A percentile compares a stretch with the other conserved stretches of the same genome.
These are phyloP conservation scores for Leptodactylus fuscus DNA, from an alignment of 2,113 vertebrate species.

Conservation along the genomic window DNA sequence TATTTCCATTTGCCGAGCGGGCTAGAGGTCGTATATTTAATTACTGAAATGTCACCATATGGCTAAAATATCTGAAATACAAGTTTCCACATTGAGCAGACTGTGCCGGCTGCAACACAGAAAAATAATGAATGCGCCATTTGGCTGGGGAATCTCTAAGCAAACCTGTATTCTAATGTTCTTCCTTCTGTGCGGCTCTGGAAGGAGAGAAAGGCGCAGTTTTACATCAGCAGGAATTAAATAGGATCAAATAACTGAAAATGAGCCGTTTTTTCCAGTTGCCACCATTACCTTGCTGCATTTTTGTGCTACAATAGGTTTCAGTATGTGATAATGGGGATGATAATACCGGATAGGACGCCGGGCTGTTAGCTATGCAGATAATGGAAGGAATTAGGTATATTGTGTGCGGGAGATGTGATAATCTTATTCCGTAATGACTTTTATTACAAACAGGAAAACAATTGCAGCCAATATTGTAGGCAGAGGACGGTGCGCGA, in stretches of 20 bases:
- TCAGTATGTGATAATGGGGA: slow-evolving; percentile 9
- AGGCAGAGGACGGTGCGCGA: background rate
- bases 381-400: background rate
- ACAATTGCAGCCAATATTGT: background rate
- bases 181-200: background rate
- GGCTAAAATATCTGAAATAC: slow-evolving; percentile 15
- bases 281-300: background rate
- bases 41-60: slow-evolving; percentile 38
- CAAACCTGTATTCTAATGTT: slow-evolving; percentile 1
- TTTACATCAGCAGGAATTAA: slow-evolving; percentile 38
- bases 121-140: slow-evolving; percentile 4
- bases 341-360: background rate
- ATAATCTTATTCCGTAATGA: background rate
- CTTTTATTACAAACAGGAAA: background rate
- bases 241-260: slow-evolving; percentile 30
- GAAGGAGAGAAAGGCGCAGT: background rate
- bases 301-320: background rate
- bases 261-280: background rate
- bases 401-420: background rate
- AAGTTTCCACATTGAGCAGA: background rate
- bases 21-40: background rate
- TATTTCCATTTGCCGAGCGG: too few relatives aligned
- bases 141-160: slow-evolving; percentile 29
- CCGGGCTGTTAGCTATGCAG: background rate
- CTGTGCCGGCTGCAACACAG: background rate